Evolutionary conservation across 37 sponge, comb jelly and placozoan genomes (phyloP).

Genomic region (Chondrosia reniformis): DNA sequence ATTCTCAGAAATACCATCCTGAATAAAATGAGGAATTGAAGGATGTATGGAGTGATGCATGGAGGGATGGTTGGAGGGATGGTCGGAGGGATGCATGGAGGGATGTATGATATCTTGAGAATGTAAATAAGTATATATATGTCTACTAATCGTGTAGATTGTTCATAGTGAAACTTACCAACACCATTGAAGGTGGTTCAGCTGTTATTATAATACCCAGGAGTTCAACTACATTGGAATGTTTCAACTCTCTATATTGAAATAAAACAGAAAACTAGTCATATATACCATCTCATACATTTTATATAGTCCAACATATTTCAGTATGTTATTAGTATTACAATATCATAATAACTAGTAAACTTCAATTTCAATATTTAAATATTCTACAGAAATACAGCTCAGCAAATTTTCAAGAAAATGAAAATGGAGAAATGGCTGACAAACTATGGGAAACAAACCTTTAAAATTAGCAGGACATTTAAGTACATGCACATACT

Average conservation of each 20-base stretch:
- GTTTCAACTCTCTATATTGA: constrained; percentile 35
- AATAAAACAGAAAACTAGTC: not conserved
- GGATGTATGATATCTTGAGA: not conserved
- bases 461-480: too few relatives aligned
- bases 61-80: not conserved
- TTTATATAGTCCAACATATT: too few relatives aligned
- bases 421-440: too few relatives aligned
- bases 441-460: too few relatives aligned
- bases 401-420: too few relatives aligned
- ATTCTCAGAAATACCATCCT: not conserved
- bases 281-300: too few relatives aligned
- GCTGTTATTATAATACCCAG: constrained; percentile 43
- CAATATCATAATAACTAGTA: too few relatives aligned
- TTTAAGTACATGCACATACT: too few relatives aligned
- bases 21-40: not conserved
- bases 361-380: too few relatives aligned
- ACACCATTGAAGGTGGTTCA: constrained; percentile 30
- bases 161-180: constrained; percentile 18
- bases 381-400: too few relatives aligned
- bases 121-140: not conserved
- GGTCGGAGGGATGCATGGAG: not conserved
- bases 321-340: too few relatives aligned
- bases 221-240: constrained; percentile 57
- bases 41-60: not conserved
- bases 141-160: not conserved